Conservation (phyloP, 2,113 vertebrate species). For the Cygnus buccinator region DNA sequence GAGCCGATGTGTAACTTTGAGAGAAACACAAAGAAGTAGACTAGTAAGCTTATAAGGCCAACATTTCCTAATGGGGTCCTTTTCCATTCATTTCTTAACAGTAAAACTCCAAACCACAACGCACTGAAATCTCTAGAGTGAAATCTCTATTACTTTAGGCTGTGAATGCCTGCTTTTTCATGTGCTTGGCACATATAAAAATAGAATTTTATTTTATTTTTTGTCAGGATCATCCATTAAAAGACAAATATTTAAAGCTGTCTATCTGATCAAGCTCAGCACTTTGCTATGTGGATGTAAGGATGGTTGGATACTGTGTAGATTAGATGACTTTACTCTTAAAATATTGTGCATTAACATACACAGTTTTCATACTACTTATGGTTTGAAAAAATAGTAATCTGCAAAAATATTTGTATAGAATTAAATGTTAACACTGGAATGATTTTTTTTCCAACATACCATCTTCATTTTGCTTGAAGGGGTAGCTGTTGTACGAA, state of each 20-base stretch:
- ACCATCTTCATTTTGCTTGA: background rate
- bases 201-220: background rate
- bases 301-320: background rate
- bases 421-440: background rate
- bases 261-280: background rate
- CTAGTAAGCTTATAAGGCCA: background rate
- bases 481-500: background rate
- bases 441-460: background rate
- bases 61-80: background rate
- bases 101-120: background rate
- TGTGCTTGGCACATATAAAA: background rate
- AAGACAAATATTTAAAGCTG: background rate
- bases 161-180: background rate
- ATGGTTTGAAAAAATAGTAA: background rate
- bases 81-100: constrained; percentile 2
- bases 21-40: background rate
- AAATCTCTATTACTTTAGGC: background rate
- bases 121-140: background rate
- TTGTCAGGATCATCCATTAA: background rate
- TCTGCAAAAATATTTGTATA: background rate
- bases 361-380: background rate
- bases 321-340: background rate
- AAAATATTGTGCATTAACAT: background rate
- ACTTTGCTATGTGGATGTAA: background rate
- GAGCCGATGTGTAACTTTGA: background rate